phyloP scores from a whole-genome alignment of 2,113 vertebrate species.

The Penelope pileata region DNA sequence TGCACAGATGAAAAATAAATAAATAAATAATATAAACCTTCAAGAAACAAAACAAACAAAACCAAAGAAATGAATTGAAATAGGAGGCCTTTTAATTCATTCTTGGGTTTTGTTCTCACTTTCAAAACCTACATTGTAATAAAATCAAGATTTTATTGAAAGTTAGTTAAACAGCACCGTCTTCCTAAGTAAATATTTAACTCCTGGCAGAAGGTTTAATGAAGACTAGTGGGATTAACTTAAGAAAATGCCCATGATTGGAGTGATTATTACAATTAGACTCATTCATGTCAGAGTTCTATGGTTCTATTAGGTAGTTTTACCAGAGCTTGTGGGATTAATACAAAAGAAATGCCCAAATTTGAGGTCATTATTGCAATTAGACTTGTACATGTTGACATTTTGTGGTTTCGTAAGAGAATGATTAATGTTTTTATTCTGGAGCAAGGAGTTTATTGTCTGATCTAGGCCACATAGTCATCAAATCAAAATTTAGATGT shows the following conservation, averaged over 20 bases:
- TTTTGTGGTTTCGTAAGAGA: constrained; percentile 55
- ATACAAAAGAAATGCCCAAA: constrained; percentile 41
- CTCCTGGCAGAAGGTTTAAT: constrained; percentile 33
- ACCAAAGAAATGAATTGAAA: neutral
- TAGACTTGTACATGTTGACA: constrained; percentile 54
- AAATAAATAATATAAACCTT: neutral
- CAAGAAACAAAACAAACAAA: neutral
- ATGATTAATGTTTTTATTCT: constrained; percentile 61
- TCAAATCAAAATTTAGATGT: constrained; percentile 28
- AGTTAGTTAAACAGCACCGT: constrained; percentile 28
- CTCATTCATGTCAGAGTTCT: neutral
- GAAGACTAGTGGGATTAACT: constrained; percentile 47
- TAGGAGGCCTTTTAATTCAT: neutral
- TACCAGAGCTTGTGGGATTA: constrained; percentile 21
- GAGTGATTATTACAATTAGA: constrained; percentile 66
- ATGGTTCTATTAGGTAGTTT: neutral
- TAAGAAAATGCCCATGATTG: constrained; percentile 8
- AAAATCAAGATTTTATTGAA: constrained; percentile 14
- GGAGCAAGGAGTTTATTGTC: constrained; percentile 38
- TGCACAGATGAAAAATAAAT: neutral
- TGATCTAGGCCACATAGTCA: constrained; percentile 36
- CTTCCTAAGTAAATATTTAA: constrained; percentile 50
- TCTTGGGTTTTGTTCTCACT: neutral
- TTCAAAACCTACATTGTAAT: neutral
- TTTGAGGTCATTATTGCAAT: constrained; percentile 69